Evolutionary conservation across 2,888 invertebrate species (phyloP), one percentile per base, ranked within the genome.

Genomic region (Tortrix viridana): DNA sequence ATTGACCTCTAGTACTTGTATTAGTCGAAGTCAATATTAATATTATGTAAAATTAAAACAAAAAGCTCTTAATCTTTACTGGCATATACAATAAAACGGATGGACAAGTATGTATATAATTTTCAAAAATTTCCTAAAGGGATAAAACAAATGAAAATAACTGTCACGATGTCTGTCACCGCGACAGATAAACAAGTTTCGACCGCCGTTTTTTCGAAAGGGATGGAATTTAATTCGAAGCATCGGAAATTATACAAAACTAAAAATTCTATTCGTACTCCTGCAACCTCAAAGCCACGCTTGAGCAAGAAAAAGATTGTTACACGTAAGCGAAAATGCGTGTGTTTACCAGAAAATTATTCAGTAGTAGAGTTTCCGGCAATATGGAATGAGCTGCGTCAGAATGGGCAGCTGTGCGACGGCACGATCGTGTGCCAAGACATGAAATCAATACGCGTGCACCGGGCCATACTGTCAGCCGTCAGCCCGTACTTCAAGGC

Each of bases 401-500:
- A 89, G 64, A 95, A 93, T 76, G 93, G 92, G 73, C 95, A 95
- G 77, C 90, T 95, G 53, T 96, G 95, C 84, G 96, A 96, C 85
- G 96, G 95, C 19, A 85, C 92, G 19, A 94, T 96, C 60, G 88
- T 92, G 69, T 95, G 95, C 79, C 92, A 91, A 63, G 94, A 94
- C 74, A 94, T 94, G 74, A 89, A 91, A 75, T 84, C 93, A 53
- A 94, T 95, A 76, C 91, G 93, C 70, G 92, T 95, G 52, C 96
- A 96, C 75, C 92, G 96, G 65, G 94, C 94, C 16, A 95, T 96
- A 71, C 85, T 96, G 58, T 95, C 95, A 26, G 94, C 95, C 32
- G 94, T 94, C 49, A 96, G 96, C 85, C 95, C 95, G 20, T 96
- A 95, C 84, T 96, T 96, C 82, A 94, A 93, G 85, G 95, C 94